Conservation (phyloP, 1,140 invertebrate genomes). For the Ceratina australensis region DNA sequence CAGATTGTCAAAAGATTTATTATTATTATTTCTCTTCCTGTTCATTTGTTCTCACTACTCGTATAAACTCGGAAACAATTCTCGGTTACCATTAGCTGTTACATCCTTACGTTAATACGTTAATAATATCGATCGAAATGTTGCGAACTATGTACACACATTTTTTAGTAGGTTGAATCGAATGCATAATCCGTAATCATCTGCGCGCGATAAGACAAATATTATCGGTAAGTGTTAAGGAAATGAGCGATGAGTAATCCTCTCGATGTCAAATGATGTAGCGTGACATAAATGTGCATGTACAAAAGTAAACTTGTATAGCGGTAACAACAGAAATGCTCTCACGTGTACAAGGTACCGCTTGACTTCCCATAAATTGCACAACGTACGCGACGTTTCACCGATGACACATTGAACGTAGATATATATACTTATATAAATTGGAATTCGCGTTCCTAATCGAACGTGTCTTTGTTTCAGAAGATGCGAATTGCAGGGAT, state of each 20-base stretch:
- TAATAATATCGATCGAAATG: neutral
- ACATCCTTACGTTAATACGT: neutral
- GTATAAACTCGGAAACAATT: too few species aligned
- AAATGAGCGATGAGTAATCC: conserved; percentile 24
- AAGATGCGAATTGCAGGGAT: conserved; percentile 68
- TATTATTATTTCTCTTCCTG: too few species aligned
- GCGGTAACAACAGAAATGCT: conserved; percentile 6
- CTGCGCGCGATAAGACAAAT: neutral
- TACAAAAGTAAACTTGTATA: conserved; percentile 16
- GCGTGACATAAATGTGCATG: neutral
- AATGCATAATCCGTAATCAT: conserved; percentile 12
- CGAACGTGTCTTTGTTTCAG: conserved; percentile 62
- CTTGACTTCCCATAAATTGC: conserved; percentile 4
- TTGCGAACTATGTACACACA: neutral
- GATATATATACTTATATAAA: too few species aligned
- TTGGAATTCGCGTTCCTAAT: neutral
- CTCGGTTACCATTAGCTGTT: neutral
- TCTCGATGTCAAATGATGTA: neutral
- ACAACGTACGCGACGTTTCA: neutral
- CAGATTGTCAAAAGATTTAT: too few species aligned
- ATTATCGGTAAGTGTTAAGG: conserved; percentile 13
- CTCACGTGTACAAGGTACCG: neutral
- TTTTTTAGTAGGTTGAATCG: neutral
- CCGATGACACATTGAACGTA: too few species aligned
- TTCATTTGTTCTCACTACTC: too few species aligned